phyloP scores from a whole-genome alignment of 2,113 vertebrate genomes.

The Alethe castanea region DNA sequence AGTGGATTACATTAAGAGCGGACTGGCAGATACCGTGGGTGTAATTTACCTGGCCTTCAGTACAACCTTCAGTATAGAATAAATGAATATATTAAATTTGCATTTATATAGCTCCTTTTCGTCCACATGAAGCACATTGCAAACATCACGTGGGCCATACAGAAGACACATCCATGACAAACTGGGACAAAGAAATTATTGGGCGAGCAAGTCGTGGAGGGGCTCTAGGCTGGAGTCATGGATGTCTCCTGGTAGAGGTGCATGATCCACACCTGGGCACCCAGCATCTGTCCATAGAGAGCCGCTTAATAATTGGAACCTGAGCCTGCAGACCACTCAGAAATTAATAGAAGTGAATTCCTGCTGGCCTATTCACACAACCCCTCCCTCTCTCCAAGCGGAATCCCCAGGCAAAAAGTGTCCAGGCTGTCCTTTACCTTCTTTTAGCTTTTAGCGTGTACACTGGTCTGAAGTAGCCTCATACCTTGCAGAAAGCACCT shows the following conservation, averaged over 20 bases:
- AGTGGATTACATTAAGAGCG: not conserved
- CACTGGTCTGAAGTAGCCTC: not conserved
- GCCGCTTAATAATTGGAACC: not conserved
- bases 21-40: not conserved
- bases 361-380: not conserved
- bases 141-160: not conserved
- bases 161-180: not conserved
- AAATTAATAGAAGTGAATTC: not conserved
- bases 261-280: not conserved
- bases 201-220: not conserved
- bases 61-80: slow-evolving; percentile 25
- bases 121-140: not conserved
- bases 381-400: not conserved
- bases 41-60: slow-evolving; percentile 55
- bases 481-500: not conserved
- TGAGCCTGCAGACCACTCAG: not conserved
- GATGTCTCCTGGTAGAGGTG: not conserved
- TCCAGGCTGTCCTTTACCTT: not conserved
- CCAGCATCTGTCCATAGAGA: not conserved
- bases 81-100: slow-evolving; percentile 39
- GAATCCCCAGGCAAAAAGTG: not conserved
- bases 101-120: slow-evolving; percentile 49
- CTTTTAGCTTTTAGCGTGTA: not conserved
- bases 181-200: not conserved
- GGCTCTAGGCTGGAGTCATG: not conserved